Base-by-base conservation (phyloP, 2,113 vertebrate genomes). In the Dunckerocampus dactyliophorus region DNA sequence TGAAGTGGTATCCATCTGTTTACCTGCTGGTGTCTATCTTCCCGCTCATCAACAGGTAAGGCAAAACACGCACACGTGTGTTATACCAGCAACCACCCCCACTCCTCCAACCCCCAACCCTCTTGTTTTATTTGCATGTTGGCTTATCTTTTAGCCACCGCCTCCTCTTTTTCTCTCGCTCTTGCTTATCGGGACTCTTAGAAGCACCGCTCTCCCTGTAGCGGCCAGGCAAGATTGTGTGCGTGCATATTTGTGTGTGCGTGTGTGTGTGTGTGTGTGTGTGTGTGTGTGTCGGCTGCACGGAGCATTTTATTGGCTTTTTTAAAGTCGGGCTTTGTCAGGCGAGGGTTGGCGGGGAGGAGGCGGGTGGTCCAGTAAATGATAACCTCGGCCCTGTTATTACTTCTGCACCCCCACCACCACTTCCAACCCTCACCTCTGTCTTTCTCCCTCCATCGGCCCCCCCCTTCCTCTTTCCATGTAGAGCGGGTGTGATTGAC, bases 41-140 rank as follows among this genome's bases (percentile, higher is more conserved):
- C 53, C 91, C 76, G 3, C 89, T 91, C 75, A 83, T 92, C 87
- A 93, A 92, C 90, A 93, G 91, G 90, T 94, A 93, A 82, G 77
- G 52, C 66, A 21, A 19, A 63, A 51, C 47, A 22, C 63, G 21
- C 61, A 61, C 34, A 49, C 55, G 19, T 51, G 49, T 51, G 19
- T 22, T 43, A 43, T 43, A 14, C 53, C 24, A 28, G 56, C 53
- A 58, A 58, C 49, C 66, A 58, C 69, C 65, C 65, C 50, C 71
- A 54, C 34, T 48, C 17, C 2, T 42, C 37, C 47, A 43, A 43
- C 48, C 46, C 37, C n/a, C 12, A 8, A 14, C 62, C 54, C 46
- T 2, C 56, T 74, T 67, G 54, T 79, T 71, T 74, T 53, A 74
- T 82, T 84, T 79, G 74, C 75, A 75, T 84, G 61, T 72, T 28